These are phyloP conservation scores for Gorsachius magnificus DNA, from an alignment of 2,797 vertebrate genomes.

Conservation along the genomic window DNA sequence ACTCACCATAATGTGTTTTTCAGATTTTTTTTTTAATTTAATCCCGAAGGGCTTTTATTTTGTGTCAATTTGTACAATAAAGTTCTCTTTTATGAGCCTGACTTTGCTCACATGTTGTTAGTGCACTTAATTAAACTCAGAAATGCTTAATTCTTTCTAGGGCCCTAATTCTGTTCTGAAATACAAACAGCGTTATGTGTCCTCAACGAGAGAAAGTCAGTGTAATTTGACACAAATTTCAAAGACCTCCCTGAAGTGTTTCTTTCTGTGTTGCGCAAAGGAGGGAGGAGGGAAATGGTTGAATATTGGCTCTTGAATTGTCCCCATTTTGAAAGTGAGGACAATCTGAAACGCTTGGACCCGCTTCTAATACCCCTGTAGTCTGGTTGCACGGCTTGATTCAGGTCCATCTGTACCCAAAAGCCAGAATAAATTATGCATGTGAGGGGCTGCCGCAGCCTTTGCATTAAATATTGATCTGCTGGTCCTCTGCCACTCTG, in stretches of 20 bases:
- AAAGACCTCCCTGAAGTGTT: background rate
- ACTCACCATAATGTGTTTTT: background rate
- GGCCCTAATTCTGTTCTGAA: background rate
- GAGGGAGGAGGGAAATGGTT: background rate
- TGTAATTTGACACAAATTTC: constrained; percentile 4
- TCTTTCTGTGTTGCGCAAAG: background rate
- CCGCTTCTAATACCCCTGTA: background rate
- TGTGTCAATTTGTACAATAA: constrained; percentile 9
- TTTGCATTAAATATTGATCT: constrained; percentile 66
- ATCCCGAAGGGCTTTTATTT: constrained; percentile 13
- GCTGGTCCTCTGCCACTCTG: constrained; percentile 43
- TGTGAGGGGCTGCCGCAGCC: constrained; percentile 58
- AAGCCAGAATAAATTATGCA: constrained; percentile 64
- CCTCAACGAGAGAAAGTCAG: background rate
- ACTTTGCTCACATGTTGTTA: background rate
- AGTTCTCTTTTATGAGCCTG: constrained; percentile 18
- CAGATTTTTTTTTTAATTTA: background rate
- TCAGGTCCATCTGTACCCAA: constrained; percentile 56
- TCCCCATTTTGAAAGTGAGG: background rate
- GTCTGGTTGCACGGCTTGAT: background rate
- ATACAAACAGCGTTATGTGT: background rate
- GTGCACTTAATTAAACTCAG: constrained; percentile 21
- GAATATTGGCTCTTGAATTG: background rate
- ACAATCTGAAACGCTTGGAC: background rate
- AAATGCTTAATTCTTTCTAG: constrained; percentile 1